These are phyloP conservation scores for Alosa alosa DNA, from an alignment of 2,113 vertebrate species.

Conservation along the genomic window DNA sequence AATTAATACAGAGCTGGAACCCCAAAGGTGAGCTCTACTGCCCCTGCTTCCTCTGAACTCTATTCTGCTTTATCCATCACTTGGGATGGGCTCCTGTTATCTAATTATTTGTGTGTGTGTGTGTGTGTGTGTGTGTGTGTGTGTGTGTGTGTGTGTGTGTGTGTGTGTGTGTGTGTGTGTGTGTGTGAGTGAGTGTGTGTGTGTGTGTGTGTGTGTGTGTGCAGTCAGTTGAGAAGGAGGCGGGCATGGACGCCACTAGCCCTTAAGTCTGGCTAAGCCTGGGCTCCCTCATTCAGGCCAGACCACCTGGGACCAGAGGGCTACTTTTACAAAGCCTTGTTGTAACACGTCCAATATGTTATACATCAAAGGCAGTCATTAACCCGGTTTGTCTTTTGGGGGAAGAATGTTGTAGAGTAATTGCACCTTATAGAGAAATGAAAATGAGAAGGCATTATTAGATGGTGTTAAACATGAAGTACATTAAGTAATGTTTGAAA, in stretches of 20 bases:
- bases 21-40: conserved; percentile 8
- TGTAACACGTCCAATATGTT: neutral
- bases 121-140: too few relatives aligned
- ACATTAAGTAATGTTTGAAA: neutral
- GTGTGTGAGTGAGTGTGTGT: too few relatives aligned
- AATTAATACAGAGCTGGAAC: conserved; percentile 35
- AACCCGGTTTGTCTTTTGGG: neutral
- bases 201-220: neutral
- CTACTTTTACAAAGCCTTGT: neutral
- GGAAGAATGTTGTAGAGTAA: neutral
- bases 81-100: neutral
- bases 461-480: neutral
- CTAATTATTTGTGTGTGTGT: neutral
- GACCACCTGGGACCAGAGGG: neutral
- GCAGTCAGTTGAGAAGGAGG: conserved; percentile 6
- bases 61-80: conserved; percentile 1
- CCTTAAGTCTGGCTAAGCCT: neutral
- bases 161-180: too few relatives aligned
- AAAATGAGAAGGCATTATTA: neutral
- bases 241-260: neutral
- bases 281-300: neutral
- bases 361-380: neutral
- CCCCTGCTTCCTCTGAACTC: neutral
- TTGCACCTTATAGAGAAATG: neutral
- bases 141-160: too few relatives aligned